Percentiles rank a stretch among this genome's conserved stretches.
These are phyloP conservation scores for Phenganax stokvisi DNA, from an alignment of 92 coral and sea anemone species.

Conservation along the genomic window DNA sequence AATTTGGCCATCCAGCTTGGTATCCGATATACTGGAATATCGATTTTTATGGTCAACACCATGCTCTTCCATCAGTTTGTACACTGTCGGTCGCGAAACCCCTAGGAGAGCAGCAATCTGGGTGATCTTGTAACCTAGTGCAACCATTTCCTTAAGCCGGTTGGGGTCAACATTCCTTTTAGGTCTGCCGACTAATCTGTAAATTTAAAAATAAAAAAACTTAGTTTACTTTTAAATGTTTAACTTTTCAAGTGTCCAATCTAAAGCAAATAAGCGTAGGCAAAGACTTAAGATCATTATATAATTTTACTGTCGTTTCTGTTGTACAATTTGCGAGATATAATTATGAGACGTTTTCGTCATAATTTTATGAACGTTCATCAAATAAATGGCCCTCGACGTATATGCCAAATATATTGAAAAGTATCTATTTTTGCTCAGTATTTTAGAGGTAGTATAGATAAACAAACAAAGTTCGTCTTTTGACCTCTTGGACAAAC, in stretches of 20 bases:
- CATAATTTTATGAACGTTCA: too few species aligned
- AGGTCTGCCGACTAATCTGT: constrained; percentile 49
- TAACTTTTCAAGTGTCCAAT: background rate
- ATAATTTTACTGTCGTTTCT: too few species aligned
- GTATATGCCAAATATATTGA: too few species aligned
- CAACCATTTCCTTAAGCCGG: constrained; percentile 42
- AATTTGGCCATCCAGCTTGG: constrained; percentile 33
- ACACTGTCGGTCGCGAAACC: constrained; percentile 40
- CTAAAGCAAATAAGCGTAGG: background rate
- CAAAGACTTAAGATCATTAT: too few species aligned
- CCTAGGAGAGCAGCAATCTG: constrained; percentile 41
- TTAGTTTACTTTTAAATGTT: constrained; percentile 12
- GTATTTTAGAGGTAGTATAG: too few species aligned
- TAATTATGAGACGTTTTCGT: too few species aligned
- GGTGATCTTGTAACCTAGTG: constrained; percentile 48
- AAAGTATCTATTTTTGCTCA: too few species aligned
- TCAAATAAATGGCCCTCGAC: too few species aligned
- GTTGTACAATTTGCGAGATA: too few species aligned
- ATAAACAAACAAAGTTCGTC: too few species aligned
- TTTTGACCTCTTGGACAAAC: too few species aligned
- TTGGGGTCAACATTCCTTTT: constrained; percentile 37
- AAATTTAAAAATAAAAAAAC: constrained; percentile 24
- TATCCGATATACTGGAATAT: constrained; percentile 36
- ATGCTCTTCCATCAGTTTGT: constrained; percentile 43
- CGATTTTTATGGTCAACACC: constrained; percentile 37